Evolutionary conservation across 1,140 invertebrate species (phyloP).

Genomic region (Octopus sinensis): DNA sequence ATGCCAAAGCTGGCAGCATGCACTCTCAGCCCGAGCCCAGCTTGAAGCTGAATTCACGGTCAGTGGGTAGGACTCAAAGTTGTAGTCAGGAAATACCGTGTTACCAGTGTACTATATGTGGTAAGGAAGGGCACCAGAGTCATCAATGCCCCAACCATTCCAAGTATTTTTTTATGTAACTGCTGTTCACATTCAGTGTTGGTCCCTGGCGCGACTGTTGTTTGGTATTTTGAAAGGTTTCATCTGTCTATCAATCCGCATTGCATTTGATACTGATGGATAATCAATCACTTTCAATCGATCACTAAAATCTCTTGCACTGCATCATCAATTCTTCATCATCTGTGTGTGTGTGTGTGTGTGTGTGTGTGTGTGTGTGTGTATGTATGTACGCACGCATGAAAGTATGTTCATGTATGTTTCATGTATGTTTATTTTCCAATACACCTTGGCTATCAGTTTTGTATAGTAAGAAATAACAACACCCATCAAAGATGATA

Average conservation of each 20-base stretch:
- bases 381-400: background rate
- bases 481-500: background rate
- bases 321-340: no score
- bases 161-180: constrained; percentile 7
- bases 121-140: background rate
- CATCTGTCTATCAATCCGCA: no score
- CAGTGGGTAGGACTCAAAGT: no score
- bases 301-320: no score
- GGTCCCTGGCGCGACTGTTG: no score
- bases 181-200: background rate
- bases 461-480: no score
- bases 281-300: no score
- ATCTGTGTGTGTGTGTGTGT: background rate
- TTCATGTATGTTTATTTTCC: background rate
- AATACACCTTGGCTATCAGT: background rate
- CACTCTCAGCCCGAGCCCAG: no score
- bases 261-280: no score
- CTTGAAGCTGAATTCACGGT: no score
- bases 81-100: background rate
- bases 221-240: no score
- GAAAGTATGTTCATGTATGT: background rate
- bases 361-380: background rate
- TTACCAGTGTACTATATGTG: background rate
- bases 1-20: no score
- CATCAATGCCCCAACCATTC: background rate